A percentile compares a stretch with the other conserved stretches of the same genome.
These are phyloP conservation scores for Heterochromis multidens DNA, from an alignment of 2,113 vertebrate species.

Conservation along the genomic window DNA sequence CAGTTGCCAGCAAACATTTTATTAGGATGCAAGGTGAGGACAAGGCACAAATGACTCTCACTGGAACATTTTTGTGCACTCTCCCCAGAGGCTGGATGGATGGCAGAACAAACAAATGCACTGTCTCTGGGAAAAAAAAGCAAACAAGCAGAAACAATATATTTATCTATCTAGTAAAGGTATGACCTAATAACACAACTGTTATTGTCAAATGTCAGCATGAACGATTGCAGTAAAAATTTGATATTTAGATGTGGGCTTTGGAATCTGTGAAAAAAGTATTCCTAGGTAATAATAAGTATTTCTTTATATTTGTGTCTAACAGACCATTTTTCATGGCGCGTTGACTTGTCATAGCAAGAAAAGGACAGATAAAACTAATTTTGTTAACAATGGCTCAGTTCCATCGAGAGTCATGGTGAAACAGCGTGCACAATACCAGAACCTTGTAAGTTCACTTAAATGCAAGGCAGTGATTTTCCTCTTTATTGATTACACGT, in stretches of 20 bases:
- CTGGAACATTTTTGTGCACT: neutral
- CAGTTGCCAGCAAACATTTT: constrained; percentile 65
- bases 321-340: neutral
- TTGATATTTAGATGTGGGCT: neutral
- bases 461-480: neutral
- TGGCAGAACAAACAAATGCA: neutral
- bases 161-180: neutral
- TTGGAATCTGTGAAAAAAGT: neutral
- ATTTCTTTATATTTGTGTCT: neutral
- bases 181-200: neutral
- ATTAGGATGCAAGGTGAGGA: constrained; percentile 68
- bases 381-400: neutral
- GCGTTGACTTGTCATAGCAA: neutral
- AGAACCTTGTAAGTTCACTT: neutral
- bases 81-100: neutral
- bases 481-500: neutral
- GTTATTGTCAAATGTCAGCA: neutral
- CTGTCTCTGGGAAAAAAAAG: neutral
- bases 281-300: neutral
- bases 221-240: neutral
- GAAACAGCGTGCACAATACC: neutral
- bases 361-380: neutral
- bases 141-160: neutral
- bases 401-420: neutral
- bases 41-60: constrained; percentile 14